Conservation (phyloP, 92 coral and sea anemone species). For the Plumapathes pennacea region DNA sequence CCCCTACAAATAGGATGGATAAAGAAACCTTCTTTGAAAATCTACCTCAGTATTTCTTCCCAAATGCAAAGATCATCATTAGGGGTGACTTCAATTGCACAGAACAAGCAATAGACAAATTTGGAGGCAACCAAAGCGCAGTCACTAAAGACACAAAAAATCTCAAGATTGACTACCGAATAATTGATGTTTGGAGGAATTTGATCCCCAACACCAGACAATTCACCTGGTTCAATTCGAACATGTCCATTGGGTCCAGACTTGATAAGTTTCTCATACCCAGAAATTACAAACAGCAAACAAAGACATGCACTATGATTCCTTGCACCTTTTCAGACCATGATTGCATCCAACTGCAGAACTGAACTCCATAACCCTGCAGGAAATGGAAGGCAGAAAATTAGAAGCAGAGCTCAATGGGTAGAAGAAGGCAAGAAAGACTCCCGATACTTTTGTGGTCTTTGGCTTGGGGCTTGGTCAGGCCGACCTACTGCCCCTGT, state of each 20-base stretch:
- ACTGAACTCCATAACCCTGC: neutral
- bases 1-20: constrained; percentile 18
- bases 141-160: neutral
- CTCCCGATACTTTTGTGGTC: constrained; percentile 3
- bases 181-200: constrained; percentile 22
- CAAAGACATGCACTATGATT: neutral
- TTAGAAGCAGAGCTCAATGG: constrained; percentile 22
- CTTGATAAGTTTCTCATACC: constrained; percentile 20
- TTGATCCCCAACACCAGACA: neutral
- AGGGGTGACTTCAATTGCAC: constrained; percentile 46
- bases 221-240: constrained; percentile 18
- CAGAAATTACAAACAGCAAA: neutral
- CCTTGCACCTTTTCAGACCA: constrained; percentile 35
- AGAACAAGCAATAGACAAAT: constrained; percentile 9
- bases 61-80: neutral
- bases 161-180: neutral
- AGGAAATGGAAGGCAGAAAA: constrained; percentile 16
- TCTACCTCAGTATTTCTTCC: constrained; percentile 6
- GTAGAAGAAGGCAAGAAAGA: constrained; percentile 24
- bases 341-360: neutral
- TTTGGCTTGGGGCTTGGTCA: constrained; percentile 37
- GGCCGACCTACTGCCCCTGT: constrained; percentile 3
- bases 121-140: constrained; percentile 4
- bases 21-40: constrained; percentile 10
- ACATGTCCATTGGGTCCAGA: neutral